Evolutionary conservation across 2,888 invertebrate species (phyloP).

Genomic region (Electrophaes corylata): DNA sequence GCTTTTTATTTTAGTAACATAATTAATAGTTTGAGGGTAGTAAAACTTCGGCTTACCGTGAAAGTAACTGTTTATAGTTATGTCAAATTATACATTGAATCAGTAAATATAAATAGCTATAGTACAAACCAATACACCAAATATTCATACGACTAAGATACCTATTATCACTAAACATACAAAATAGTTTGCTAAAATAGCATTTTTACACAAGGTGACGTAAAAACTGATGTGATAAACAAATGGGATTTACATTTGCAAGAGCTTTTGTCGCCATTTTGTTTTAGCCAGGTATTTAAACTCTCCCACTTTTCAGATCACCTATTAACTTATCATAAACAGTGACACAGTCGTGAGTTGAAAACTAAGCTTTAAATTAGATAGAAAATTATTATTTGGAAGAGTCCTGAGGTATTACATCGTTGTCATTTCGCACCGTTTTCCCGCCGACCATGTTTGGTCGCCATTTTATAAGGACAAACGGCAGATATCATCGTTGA

Average conservation of each 20-base stretch:
- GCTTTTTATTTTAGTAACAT: slow-evolving; percentile 26
- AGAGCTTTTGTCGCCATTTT: slow-evolving; percentile 5
- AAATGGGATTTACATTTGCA: slow-evolving; percentile 26
- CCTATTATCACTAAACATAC: slow-evolving; percentile 22
- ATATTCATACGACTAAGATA: slow-evolving; percentile 14
- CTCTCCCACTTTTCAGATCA: slow-evolving; percentile 5
- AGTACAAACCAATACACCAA: slow-evolving; percentile 23
- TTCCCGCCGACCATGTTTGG: slow-evolving; percentile 52
- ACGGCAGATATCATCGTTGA: slow-evolving; percentile 92
- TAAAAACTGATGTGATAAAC: slow-evolving; percentile 45
- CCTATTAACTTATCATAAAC: slow-evolving; percentile 1
- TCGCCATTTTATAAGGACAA: slow-evolving; percentile 85
- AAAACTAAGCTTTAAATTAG: slow-evolving; percentile 9
- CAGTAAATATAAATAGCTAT: slow-evolving; percentile 1
- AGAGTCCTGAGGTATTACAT: background rate
- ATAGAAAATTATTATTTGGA: background rate
- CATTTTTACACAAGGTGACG: slow-evolving; percentile 24
- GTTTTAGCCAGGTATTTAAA: slow-evolving; percentile 3
- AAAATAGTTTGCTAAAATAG: slow-evolving; percentile 21
- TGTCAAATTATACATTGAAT: slow-evolving; percentile 19
- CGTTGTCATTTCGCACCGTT: slow-evolving; percentile 27
- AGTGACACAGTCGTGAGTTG: background rate
- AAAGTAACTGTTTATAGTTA: slow-evolving; percentile 16
- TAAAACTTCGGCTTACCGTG: slow-evolving; percentile 1
- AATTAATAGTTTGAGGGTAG: background rate